These are phyloP conservation scores for Peromyscus maniculatus DNA, from an alignment of 2,113 vertebrate genomes.

Conservation along the genomic window DNA sequence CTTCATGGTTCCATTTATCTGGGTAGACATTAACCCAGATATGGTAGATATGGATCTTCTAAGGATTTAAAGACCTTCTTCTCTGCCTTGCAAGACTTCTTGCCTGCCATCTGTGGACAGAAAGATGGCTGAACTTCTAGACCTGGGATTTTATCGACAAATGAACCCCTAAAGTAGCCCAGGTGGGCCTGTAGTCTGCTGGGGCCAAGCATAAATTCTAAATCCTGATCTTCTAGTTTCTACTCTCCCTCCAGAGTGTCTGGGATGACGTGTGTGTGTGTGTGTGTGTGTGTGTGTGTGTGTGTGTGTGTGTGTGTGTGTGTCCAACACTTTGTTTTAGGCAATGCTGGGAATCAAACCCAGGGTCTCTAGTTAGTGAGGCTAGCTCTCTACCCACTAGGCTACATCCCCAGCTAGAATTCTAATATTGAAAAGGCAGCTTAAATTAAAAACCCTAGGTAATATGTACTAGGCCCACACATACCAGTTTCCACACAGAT, in stretches of 20 bases:
- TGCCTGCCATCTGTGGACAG: neutral
- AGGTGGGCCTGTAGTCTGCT: neutral
- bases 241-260: neutral
- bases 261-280: neutral
- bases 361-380: neutral
- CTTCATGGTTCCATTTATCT: neutral
- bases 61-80: constrained; percentile 6
- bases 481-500: neutral
- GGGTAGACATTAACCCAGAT: neutral
- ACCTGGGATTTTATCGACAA: too few species aligned
- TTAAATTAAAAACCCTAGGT: neutral
- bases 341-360: neutral
- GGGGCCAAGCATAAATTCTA: neutral
- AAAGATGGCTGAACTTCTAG: neutral
- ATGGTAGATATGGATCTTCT: neutral
- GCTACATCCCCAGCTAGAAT: neutral
- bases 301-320: neutral
- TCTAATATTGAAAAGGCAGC: neutral
- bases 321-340: neutral
- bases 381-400: too few species aligned
- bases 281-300: neutral
- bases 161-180: neutral
- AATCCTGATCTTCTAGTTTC: neutral
- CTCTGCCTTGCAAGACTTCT: neutral
- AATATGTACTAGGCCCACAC: neutral